Base-by-base conservation (phyloP, 2,797 vertebrate genomes). In the Amphiprion clarkii region DNA sequence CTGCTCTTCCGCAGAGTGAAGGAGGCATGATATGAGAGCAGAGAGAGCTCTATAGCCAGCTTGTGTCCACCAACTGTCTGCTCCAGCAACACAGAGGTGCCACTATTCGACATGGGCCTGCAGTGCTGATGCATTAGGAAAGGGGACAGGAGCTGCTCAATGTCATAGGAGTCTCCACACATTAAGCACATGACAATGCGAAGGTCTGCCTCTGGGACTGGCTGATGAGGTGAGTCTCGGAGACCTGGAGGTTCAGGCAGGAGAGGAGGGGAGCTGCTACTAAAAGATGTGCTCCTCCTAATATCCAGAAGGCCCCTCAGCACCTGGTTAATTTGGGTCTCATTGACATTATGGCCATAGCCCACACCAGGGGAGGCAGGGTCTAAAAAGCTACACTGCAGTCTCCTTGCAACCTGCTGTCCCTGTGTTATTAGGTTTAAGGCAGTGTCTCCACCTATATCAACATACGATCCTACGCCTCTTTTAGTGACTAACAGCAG, bases 101-200 rank as follows among this genome's bases (percentile, higher is more conserved):
- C 95, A 48, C 87, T 88, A 83, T 93, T 94, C 16, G 95, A 94
- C 8, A 96, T 95, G 2, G 97, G 96, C 29, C 96, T 93, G 83
- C 95, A 98, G 67, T 95, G 92, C 65, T 96, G 97, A 42, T 95
- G 95, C 84, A 97, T 95, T 23, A 99, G 91, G 69, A 99, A 94
- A 46, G 97, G 97, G 8, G 95, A 90, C 4, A 99, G 94, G 54
- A 99, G 94, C 73, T 99, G 97, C 1, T 99, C 98, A 0, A 95
- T 89, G 51, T 95, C 93, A 62, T 96, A 97, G 4, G 94, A 90
- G 62, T 99, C 98, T 1, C 98, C 98, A 36, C 98, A 99, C 97
- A 99, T 98, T 76, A 99, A 83, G 86, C 98, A 99, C 96, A 98
- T 95, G 52, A 97, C 97, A 3, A 99, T 94, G 1, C 97, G 95